Base-by-base conservation (phyloP, 2,113 vertebrate species). In the Ictalurus furcatus region DNA sequence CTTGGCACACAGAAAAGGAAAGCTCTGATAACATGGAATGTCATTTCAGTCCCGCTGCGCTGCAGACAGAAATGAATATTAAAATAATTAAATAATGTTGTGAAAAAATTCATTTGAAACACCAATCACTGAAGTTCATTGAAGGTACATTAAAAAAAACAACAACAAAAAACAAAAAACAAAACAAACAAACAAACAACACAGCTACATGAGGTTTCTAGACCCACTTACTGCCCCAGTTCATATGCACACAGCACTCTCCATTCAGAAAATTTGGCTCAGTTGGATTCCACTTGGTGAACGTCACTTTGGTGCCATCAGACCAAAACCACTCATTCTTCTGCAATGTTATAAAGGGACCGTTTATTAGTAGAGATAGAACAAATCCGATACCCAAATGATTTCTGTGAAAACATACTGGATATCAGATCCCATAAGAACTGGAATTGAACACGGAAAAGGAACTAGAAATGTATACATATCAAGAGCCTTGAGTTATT, bases 241-340 rank as follows among this genome's bases (percentile, higher is more conserved):
- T 88, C 8, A 52, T 81, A 21, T 88, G 86, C 44, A 69, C 86
- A 88, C 86, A 88, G 78, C 86, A 88, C 63, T 88, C 86, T 34
- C 16, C 37, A 25, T 54, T 25, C 3, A 0, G 0, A 71, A 34
- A 19, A 23, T 82, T 88, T 28, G 86, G 86, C 8, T 88, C 76
- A 28, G 6, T 28, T 14, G 17, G 21, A 28, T 82, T 82, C 86
- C 86, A 88, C 16, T 56, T 80, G n/a, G 14, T 34, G 44, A 54
- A 88, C 4, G 6, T 23, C 2, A 69, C 16, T 82, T 69, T 67
- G 28, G 76, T 67, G 7, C 86, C 86, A 69, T 88, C 86, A 48
- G 76, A 69, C 86, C 86, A 88, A 56, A 88, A 2, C 86, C 76
- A 87, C 0, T 16, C 21, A 2, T 54, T 13, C 1, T 0, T n/a